Base-by-base conservation (phyloP, 2,113 vertebrate genomes). In the Haliaeetus leucogaster region DNA sequence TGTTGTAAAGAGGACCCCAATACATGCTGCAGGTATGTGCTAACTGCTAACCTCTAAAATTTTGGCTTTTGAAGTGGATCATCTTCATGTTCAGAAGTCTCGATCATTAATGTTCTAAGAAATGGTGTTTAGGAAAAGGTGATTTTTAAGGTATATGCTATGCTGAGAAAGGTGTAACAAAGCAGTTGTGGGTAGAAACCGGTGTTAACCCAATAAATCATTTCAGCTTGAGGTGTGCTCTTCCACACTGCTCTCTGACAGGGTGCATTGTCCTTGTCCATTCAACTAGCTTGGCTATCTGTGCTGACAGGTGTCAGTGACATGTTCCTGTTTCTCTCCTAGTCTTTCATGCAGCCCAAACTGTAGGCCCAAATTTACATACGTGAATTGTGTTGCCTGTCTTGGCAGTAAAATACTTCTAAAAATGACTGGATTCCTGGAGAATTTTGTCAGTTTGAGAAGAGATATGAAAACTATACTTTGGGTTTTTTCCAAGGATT, bases 11-110 rank as follows among this genome's bases (percentile, higher is more conserved):
- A 98, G 99, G 97, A 99, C 99, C 20, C 99, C 99, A 61, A 99
- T 99, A 93, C 99, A 99, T 86, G 99, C 99, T 93, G 99, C 99
- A 98, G 99, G 99, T 99, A 97, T 26, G 77, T 84, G 38, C 45
- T 87, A 42, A 52, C 34, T 1, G 4, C 21, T 68, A 5, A 30
- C 21, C 23, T 56, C 34, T 47, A 32, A 42, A 83, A 65, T 61
- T 10, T 21, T 26, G 53, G 15, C 9, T 68, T 85, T 80, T 77
- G 40, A 72, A 81, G 30, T 38, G 25, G 40, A 48, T 86, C 21
- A 25, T 72, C 30, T 67, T 72, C 0, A 0, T 79, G 16, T 86
- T 83, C 43, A 17, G 30, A 82, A 71, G 18, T 68, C 38, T 78
- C 25, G 22, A 4, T 38, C 12, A 11, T 22, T 77, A 17, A 30